Conservation (phyloP, 37 sponge, comb jelly and placozoan genomes). For the Ianthella basta region DNA sequence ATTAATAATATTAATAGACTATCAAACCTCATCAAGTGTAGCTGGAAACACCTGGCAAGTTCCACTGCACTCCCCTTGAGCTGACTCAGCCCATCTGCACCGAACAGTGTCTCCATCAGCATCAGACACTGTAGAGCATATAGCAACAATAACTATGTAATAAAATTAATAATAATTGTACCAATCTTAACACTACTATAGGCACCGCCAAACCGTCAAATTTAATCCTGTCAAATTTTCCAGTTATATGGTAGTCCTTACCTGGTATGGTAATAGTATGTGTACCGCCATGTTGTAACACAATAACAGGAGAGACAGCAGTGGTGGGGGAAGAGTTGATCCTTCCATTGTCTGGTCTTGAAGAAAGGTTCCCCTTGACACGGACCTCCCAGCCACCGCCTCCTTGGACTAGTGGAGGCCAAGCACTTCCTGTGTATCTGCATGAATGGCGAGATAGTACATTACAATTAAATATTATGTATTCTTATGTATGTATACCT, state of each 20-base stretch:
- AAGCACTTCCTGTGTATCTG: conserved; percentile 25
- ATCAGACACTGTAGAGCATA: conserved; percentile 22
- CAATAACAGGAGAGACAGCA: conserved; percentile 33
- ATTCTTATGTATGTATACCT: too few relatives aligned
- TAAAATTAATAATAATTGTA: too few relatives aligned
- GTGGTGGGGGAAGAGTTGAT: conserved; percentile 56
- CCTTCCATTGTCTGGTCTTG: conserved; percentile 30
- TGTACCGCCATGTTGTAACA: conserved; percentile 36
- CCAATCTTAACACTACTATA: too few relatives aligned
- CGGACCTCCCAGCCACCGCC: conserved; percentile 14
- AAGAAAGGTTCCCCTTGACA: conserved; percentile 11
- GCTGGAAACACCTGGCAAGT: conserved; percentile 18
- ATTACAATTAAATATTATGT: too few relatives aligned
- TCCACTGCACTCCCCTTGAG: not conserved
- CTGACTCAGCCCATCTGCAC: conserved; percentile 27
- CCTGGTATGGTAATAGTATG: conserved; percentile 41
- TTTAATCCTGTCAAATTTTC: too few relatives aligned
- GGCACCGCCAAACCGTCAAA: too few relatives aligned
- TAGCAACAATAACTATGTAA: too few relatives aligned
- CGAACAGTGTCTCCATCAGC: conserved; percentile 29
- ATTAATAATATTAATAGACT: too few relatives aligned
- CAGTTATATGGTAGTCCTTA: too few relatives aligned
- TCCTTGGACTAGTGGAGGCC: conserved; percentile 1
- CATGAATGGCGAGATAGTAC: too few relatives aligned
- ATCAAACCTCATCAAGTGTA: too few relatives aligned